Evolutionary conservation across 2,113 vertebrate species (phyloP).

Genomic region (Amphiprion percula): DNA sequence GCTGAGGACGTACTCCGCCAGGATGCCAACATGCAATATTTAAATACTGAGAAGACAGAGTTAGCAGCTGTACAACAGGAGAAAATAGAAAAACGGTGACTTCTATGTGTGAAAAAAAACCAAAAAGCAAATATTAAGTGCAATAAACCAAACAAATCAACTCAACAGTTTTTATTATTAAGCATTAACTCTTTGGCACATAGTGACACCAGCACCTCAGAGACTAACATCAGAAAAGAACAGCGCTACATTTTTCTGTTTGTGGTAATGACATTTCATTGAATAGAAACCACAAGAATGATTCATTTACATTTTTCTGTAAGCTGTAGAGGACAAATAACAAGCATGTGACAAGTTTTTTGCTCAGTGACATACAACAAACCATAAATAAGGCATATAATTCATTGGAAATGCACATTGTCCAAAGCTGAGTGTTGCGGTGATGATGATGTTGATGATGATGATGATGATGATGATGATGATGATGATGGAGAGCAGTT

Average conservation of each 20-base stretch:
- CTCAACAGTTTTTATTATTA: constrained; percentile 42
- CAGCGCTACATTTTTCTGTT: not conserved
- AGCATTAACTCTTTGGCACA: constrained; percentile 58
- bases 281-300: constrained; percentile 19
- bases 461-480: not conserved
- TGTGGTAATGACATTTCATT: constrained; percentile 9
- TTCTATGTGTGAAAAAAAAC: too few species aligned
- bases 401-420: constrained; percentile 21
- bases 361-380: constrained; percentile 11
- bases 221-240: constrained; percentile 5
- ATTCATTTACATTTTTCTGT: constrained; percentile 26
- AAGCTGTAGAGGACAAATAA: constrained; percentile 19
- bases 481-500: not conserved
- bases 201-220: constrained; percentile 44
- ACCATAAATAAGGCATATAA: constrained; percentile 22
- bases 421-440: constrained; percentile 5
- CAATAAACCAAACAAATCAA: constrained; percentile 1
- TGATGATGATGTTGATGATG: not conserved
- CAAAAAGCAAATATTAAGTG: not conserved
- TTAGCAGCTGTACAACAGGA: too few species aligned
- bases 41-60: too few species aligned
- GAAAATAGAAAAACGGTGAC: not conserved
- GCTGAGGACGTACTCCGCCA: too few species aligned
- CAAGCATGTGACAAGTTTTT: not conserved
- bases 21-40: too few species aligned